Evolutionary conservation across 2,113 vertebrate genomes (phyloP).

Genomic region (Eudyptes chrysolophus): DNA sequence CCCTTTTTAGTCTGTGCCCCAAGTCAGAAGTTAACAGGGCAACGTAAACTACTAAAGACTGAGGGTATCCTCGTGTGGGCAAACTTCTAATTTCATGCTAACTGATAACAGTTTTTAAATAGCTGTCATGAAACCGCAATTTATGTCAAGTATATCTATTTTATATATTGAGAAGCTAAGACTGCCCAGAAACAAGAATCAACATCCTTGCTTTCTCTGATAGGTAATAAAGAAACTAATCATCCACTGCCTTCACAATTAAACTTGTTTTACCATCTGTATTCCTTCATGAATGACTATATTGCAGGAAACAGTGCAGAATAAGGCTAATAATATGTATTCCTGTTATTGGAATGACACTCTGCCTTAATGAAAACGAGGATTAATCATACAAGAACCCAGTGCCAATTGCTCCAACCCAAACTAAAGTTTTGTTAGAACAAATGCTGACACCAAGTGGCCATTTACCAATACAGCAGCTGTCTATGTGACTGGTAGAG

Average conservation of each 20-base stretch:
- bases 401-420: neutral
- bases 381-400: neutral
- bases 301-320: neutral
- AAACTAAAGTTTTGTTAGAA: neutral
- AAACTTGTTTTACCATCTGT: neutral
- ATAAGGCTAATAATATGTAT: neutral
- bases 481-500: accelerated
- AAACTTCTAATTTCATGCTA: neutral
- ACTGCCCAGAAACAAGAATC: neutral
- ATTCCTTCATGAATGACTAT: neutral
- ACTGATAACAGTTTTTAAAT: neutral
- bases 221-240: neutral
- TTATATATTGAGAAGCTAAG: neutral
- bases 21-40: neutral
- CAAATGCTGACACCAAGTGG: slow-evolving; percentile 65
- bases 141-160: neutral
- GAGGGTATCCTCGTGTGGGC: neutral
- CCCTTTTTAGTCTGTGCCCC: neutral
- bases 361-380: neutral
- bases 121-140: neutral
- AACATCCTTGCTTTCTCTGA: neutral
- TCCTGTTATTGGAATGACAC: neutral
- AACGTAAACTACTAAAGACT: neutral
- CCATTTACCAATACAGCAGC: neutral
- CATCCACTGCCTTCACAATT: neutral